phyloP scores from a whole-genome alignment of 2,797 vertebrate genomes.

The Glossophaga mutica region DNA sequence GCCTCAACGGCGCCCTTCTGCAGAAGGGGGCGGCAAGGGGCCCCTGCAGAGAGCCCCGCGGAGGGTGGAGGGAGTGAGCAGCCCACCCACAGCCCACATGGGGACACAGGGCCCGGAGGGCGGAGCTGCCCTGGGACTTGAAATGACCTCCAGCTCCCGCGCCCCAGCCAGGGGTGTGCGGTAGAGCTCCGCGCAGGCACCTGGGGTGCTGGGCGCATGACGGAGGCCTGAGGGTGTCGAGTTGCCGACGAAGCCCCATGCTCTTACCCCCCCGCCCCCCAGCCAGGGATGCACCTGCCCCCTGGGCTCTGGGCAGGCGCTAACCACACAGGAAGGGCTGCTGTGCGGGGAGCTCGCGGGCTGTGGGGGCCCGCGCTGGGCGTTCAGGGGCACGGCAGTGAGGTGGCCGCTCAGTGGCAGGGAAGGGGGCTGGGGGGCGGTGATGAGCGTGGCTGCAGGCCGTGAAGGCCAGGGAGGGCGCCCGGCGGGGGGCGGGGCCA shows the following conservation, averaged over 20 bases:
- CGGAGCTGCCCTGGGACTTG: not conserved
- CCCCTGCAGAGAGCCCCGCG: not conserved
- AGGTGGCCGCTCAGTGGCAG: not conserved
- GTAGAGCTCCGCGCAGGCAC: not conserved
- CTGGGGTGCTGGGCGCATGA: not conserved
- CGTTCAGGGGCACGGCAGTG: rapidly evolving
- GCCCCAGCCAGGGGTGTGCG: rapidly evolving
- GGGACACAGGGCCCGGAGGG: not conserved
- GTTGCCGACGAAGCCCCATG: rapidly evolving
- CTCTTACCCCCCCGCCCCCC: not conserved
- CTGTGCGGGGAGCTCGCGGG: rapidly evolving
- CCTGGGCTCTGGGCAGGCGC: not conserved
- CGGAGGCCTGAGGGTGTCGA: rapidly evolving
- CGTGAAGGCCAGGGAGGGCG: not conserved
- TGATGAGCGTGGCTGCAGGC: not conserved
- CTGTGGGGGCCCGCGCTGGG: not conserved
- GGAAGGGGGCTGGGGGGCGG: not conserved
- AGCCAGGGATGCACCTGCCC: not conserved
- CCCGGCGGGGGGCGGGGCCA: rapidly evolving
- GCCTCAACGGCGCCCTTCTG: no score
- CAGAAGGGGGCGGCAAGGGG: not conserved
- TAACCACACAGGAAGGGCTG: not conserved
- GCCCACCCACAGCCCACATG: not conserved
- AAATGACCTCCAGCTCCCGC: not conserved
- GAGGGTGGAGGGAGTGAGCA: no score